Percentiles rank a stretch among this genome's conserved stretches.
Evolutionary conservation across 1,140 invertebrate genomes (phyloP).

Genomic region (Catajapyx aquilonaris): DNA sequence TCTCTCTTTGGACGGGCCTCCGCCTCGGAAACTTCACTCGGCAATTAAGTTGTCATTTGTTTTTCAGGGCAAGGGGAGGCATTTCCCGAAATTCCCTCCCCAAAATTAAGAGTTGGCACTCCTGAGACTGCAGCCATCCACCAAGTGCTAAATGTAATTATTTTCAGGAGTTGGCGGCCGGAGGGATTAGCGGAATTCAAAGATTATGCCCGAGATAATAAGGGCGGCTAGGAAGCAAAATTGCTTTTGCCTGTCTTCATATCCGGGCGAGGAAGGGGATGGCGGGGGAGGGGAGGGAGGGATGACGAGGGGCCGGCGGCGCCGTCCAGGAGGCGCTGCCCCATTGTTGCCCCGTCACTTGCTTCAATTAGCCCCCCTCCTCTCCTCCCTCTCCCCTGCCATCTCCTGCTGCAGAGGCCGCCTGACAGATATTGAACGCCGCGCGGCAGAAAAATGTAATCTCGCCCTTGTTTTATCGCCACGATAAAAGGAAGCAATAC

Average conservation of each 20-base stretch:
- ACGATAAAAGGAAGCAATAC: too few species aligned
- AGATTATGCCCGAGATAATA: neutral
- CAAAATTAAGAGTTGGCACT: slow-evolving; percentile 1
- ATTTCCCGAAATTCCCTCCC: neutral
- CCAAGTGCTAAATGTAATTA: neutral
- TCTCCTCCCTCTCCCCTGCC: too few species aligned
- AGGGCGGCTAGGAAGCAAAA: neutral
- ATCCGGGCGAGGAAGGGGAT: too few species aligned
- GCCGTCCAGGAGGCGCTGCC: too few species aligned
- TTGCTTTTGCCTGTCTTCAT: neutral
- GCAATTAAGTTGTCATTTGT: slow-evolving; percentile 1
- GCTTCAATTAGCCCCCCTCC: neutral
- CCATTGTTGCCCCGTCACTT: neutral
- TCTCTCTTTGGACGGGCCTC: neutral
- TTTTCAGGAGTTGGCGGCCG: neutral
- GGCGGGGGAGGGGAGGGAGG: too few species aligned
- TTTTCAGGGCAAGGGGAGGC: neutral
- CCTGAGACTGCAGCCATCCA: neutral
- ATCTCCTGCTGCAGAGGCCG: too few species aligned
- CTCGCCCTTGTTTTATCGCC: too few species aligned
- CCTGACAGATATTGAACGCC: too few species aligned
- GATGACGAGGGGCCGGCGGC: too few species aligned
- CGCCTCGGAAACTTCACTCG: neutral
- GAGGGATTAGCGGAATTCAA: neutral
- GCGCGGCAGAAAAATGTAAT: too few species aligned